Conservation (phyloP, 2,113 vertebrate species). For the Notarius quadriscutis region DNA sequence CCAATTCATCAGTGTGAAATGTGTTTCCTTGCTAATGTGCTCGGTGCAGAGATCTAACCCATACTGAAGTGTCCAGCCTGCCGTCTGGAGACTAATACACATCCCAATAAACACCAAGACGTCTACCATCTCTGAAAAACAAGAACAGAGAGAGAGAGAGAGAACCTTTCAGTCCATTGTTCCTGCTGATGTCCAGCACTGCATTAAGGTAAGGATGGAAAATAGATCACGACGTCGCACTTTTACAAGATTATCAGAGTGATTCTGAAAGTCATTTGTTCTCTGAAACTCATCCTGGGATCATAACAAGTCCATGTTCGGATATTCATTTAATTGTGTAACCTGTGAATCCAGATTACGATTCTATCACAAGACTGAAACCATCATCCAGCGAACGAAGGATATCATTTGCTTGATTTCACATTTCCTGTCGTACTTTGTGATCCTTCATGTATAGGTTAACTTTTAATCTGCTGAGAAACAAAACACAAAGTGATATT, state of each 20-base stretch:
- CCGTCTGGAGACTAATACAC: constrained; percentile 49
- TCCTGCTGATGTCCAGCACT: not conserved
- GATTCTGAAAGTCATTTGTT: not conserved
- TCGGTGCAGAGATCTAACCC: constrained; percentile 26
- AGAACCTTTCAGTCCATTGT: constrained; percentile 19
- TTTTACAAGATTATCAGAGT: not conserved
- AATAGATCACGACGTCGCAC: not conserved
- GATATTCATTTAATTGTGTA: not conserved
- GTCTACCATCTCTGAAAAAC: not conserved
- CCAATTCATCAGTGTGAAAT: constrained; percentile 29
- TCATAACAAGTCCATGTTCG: not conserved
- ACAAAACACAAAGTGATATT: not conserved
- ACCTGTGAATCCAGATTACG: not conserved
- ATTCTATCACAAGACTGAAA: not conserved
- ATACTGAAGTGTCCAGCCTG: constrained; percentile 33
- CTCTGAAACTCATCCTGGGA: not conserved
- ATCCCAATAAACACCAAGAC: constrained; percentile 44
- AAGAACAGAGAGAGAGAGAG: constrained; percentile 7
- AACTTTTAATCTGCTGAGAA: not conserved
- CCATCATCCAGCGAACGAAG: not conserved
- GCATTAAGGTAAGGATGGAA: not conserved
- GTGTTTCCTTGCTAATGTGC: constrained; percentile 13
- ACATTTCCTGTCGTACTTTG: not conserved
- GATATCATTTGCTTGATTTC: not conserved
- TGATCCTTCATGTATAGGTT: not conserved